A percentile compares a stretch with the other conserved stretches of the same genome.
These are phyloP conservation scores for Diceros bicornis DNA, from an alignment of 2,797 vertebrate genomes.

Conservation along the genomic window DNA sequence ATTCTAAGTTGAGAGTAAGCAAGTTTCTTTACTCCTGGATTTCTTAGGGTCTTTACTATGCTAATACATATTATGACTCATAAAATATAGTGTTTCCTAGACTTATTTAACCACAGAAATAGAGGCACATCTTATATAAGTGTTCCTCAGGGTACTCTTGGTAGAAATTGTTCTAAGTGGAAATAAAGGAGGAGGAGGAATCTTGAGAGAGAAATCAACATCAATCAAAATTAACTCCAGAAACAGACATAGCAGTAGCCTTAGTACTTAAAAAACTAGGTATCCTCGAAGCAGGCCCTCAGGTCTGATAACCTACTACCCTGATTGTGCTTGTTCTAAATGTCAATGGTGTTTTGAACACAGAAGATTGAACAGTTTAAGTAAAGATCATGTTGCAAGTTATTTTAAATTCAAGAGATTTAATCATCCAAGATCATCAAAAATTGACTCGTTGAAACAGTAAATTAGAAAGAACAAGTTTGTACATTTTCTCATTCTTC, in stretches of 20 bases:
- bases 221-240: slow-evolving; percentile 67
- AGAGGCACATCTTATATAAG: slow-evolving; percentile 48
- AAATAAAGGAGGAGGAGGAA: slow-evolving; percentile 40
- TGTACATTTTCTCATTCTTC: not conserved
- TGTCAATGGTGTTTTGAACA: slow-evolving; percentile 18
- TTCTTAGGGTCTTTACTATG: slow-evolving; percentile 57
- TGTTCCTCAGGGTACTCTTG: slow-evolving; percentile 6
- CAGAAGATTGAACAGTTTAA: not conserved
- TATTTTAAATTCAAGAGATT: slow-evolving; percentile 60
- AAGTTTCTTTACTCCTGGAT: slow-evolving; percentile 32
- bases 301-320: not conserved
- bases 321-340: slow-evolving; percentile 10
- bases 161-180: slow-evolving; percentile 60
- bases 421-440: slow-evolving; percentile 27
- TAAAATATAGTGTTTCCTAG: slow-evolving; percentile 66
- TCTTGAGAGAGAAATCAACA: slow-evolving; percentile 54
- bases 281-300: slow-evolving; percentile 14
- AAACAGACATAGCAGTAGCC: not conserved
- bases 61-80: slow-evolving; percentile 45
- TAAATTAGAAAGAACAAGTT: slow-evolving; percentile 36
- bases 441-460: slow-evolving; percentile 39
- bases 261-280: not conserved
- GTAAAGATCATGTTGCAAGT: slow-evolving; percentile 28
- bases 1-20: slow-evolving; percentile 56
- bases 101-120: slow-evolving; percentile 51